Base-by-base conservation (phyloP, 2,113 vertebrate species). In the Chaetura pelagica region DNA sequence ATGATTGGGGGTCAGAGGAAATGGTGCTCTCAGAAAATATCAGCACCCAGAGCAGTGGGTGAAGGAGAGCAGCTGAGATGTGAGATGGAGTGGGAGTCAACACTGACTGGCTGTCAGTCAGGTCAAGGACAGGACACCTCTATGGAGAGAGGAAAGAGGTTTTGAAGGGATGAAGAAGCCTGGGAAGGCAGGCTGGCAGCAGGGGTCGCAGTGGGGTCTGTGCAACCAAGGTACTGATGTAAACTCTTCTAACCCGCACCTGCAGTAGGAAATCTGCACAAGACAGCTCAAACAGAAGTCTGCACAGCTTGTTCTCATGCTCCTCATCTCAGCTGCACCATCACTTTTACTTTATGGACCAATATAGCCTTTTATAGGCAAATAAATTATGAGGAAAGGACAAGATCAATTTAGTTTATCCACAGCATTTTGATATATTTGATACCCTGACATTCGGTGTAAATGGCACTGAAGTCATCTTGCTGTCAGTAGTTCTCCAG, bases 151-250 rank as follows among this genome's bases (percentile, higher is more conserved):
- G 11, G 9, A 12, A n/a, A 40, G 32, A 51, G 10, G 4, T 10
- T 83, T 55, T 55, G 35, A 67, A 66, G 8, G 17, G 5, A 21
- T 30, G 30, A 62, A 48, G n/a, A 63, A 49, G 17, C 10, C 26
- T 40, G 11, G 11, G 7, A 54, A 49, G 18, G 27, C 14, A 81
- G 42, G 12, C 15, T 68, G 35, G 17, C 7, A 63, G 15, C 15
- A 38, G 3, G 11, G 22, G 5, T 21, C 8, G 1, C 40, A 84
- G 68, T 48, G 35, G 5, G 11, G 15, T 62, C n/a, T 73, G 20
- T 57, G 40, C 32, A 69, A 48, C 23, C 0, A 0, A 38, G 35
- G 22, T 2, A 1, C 6, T 5, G 2, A 24, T 20, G 10, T 15
- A n/a, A 84, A 27, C 12, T 17, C 9, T 48, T 61, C 52, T 67